A percentile compares a stretch with the other conserved stretches of the same genome.
Evolutionary conservation across 2,888 invertebrate species (phyloP).

Genomic region (Morpho achilles): DNA sequence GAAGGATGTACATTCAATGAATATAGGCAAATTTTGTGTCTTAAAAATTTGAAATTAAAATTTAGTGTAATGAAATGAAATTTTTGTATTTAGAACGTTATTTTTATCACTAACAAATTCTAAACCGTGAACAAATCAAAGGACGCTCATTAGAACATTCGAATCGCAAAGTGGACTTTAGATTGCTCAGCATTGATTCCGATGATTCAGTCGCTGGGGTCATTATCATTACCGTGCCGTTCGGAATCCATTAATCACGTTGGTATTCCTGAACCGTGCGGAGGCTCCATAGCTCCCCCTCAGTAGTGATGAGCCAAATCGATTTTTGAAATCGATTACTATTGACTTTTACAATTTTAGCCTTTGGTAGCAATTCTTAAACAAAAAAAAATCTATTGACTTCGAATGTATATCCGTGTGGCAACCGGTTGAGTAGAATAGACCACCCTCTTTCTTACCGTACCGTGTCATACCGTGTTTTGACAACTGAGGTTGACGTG

Average conservation of each 20-base stretch:
- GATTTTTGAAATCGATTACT: slow-evolving; percentile 13
- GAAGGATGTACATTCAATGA: too few species aligned
- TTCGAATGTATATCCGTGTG: too few species aligned
- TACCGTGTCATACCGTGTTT: too few species aligned
- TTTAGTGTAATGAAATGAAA: too few species aligned
- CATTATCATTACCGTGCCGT: slow-evolving; percentile 69
- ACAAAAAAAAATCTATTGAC: too few species aligned
- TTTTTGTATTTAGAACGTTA: not conserved
- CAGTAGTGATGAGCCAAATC: slow-evolving; percentile 30
- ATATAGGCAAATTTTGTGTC: too few species aligned
- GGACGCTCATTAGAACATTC: slow-evolving; percentile 38
- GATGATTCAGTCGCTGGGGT: slow-evolving; percentile 67
- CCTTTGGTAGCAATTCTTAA: too few species aligned
- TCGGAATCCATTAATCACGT: slow-evolving; percentile 74
- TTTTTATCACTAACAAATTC: slow-evolving; percentile 9
- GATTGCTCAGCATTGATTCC: slow-evolving; percentile 57
- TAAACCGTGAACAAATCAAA: slow-evolving; percentile 19
- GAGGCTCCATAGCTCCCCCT: slow-evolving; percentile 38
- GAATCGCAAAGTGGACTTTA: slow-evolving; percentile 52
- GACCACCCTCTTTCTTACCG: too few species aligned
- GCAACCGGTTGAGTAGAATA: too few species aligned
- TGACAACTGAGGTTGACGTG: too few species aligned
- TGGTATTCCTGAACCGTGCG: slow-evolving; percentile 59
- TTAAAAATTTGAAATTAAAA: too few species aligned
- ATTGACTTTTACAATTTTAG: not conserved